Conservation (phyloP, 92 coral and sea anemone species). For the Porites lobata region DNA sequence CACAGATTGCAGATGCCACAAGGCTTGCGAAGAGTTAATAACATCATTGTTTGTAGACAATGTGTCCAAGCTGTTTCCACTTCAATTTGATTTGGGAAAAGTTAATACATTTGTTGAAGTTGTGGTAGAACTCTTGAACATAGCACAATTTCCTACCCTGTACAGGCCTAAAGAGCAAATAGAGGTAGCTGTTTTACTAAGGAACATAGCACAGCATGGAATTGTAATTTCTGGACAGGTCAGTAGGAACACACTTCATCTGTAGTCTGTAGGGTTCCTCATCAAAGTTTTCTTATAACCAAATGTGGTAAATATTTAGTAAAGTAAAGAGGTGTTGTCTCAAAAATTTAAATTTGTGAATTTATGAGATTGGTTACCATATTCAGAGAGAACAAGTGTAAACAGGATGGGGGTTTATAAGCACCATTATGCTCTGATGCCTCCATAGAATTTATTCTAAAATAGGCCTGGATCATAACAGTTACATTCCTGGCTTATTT, state of each 20-base stretch:
- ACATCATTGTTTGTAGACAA: not conserved
- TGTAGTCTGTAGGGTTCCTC: not conserved
- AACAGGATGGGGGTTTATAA: too few relatives aligned
- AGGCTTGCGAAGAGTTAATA: conserved; percentile 15
- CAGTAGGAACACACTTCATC: not conserved
- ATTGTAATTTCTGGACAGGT: conserved; percentile 72
- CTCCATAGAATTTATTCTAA: too few relatives aligned
- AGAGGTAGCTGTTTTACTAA: conserved; percentile 73
- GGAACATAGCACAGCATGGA: conserved; percentile 74
- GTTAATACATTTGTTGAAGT: conserved; percentile 18
- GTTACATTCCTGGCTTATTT: too few relatives aligned
- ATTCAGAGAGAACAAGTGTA: too few relatives aligned
- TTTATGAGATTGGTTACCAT: too few relatives aligned
- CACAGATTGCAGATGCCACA: conserved; percentile 11
- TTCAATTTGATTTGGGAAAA: conserved; percentile 10
- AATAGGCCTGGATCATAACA: too few relatives aligned
- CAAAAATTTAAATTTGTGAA: too few relatives aligned
- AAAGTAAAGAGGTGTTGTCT: too few relatives aligned
- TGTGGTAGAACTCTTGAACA: conserved; percentile 25
- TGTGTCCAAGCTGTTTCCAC: not conserved
- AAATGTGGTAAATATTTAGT: not conserved
- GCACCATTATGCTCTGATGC: too few relatives aligned
- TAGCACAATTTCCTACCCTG: conserved; percentile 52
- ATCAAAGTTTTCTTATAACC: not conserved
- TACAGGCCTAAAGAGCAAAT: conserved; percentile 78